Evolutionary conservation across 2,888 invertebrate species (phyloP), one percentile per base, ranked within the genome.

Genomic region (Quadriops clusia): DNA sequence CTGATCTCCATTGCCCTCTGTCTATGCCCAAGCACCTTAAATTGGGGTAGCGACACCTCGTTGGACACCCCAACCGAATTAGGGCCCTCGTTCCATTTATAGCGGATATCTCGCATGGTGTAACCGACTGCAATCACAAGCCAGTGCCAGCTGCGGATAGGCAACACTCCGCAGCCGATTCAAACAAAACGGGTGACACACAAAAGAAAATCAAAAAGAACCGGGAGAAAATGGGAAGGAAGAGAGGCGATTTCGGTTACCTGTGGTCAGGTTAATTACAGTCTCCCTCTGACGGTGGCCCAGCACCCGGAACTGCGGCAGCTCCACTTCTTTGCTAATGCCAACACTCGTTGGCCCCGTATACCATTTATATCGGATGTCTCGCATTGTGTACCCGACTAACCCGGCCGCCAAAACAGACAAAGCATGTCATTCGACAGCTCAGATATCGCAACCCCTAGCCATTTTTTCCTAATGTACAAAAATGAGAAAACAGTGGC

Each of bases 301-400:
- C 68, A 91, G 80, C 64, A 91, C 89, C 67, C 86, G 81, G 76
- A 93, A 93, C 73, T 93, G 91, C 58, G 93, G 91, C 65, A 93
- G 79, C 74, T 89, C 84, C 70, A 91, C 87, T 69, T 89, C 86
- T 67, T 77, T 81, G 77, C 85, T 84, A 74, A 91, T 87, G 68
- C 87, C 87, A 69, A 93, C 89, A 70, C 90, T 87, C 67, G 78
- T 77, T 65, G 75, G 74, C 63, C 87, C 89, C 71, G 84, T 78
- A 72, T 82, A 82, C 91, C 91, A 93, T 74, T 82, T 83, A 77
- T 91, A 91, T 68, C 85, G 82, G 74, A 90, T 89, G 78, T 89
- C 89, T 76, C 82, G 82, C 86, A 87, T 89, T 74, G 89, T 89
- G 81, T 89, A 89, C 77, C 89, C 89, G 81, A 89, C 89, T 89